phyloP scores from a whole-genome alignment of 2,888 invertebrate species.

The Agonopterix arenella region DNA sequence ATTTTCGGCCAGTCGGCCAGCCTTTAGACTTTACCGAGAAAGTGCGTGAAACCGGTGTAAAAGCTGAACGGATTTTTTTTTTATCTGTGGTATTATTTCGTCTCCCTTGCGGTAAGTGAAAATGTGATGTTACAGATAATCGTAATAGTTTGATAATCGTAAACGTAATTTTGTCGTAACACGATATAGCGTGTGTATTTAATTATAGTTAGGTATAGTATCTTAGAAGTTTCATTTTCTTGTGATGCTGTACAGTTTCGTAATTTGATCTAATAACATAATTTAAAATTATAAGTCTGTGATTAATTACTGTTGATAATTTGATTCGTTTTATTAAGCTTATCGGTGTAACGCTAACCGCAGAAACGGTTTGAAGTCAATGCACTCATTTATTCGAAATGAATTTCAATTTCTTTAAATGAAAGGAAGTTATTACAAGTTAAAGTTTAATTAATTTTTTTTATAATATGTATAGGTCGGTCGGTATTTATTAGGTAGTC shows the following conservation, averaged over 20 bases:
- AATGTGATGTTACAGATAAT: neutral
- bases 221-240: constrained; percentile 16
- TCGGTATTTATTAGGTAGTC: no score
- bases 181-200: constrained; percentile 26
- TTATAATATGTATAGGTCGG: no score
- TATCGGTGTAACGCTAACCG: no score
- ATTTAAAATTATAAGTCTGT: constrained; percentile 12
- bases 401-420: no score
- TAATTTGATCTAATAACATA: constrained; percentile 7
- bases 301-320: constrained; percentile 5
- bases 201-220: constrained; percentile 9
- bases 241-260: constrained; percentile 1
- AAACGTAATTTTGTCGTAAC: constrained; percentile 16
- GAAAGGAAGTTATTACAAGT: no score
- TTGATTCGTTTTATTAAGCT: neutral
- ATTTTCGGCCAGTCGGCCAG: neutral
- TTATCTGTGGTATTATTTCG: constrained; percentile 23
- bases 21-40: constrained; percentile 8
- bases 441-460: no score
- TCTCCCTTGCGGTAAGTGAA: constrained; percentile 52
- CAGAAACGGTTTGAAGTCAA: no score
- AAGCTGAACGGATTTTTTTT: constrained; percentile 46
- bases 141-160: constrained; percentile 6
- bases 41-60: constrained; percentile 54
- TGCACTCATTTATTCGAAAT: no score